A percentile compares a stretch with the other conserved stretches of the same genome.
Evolutionary conservation across 2,888 invertebrate species (phyloP).

Genomic region (Troilus luridus): DNA sequence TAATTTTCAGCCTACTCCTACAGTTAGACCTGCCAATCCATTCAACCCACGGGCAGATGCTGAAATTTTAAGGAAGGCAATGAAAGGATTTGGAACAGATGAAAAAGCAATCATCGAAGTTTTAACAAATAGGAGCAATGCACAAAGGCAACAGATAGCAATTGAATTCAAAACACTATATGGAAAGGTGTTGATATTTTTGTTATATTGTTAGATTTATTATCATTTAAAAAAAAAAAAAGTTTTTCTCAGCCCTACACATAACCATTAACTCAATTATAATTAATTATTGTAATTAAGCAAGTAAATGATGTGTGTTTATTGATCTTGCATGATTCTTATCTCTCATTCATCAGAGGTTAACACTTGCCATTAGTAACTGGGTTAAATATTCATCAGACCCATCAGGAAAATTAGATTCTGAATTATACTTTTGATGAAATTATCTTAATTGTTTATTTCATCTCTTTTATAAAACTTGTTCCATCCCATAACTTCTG

Average conservation of each 20-base stretch:
- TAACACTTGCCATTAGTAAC: neutral
- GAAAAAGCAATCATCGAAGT: constrained; percentile 91
- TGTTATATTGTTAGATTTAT: neutral
- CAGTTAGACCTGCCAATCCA: constrained; percentile 81
- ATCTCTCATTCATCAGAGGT: neutral
- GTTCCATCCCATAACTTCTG: neutral
- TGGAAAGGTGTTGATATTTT: constrained; percentile 78
- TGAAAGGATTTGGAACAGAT: constrained; percentile 94
- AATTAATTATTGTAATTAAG: neutral
- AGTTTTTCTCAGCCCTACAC: neutral
- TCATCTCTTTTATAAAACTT: neutral
- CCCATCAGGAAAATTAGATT: neutral
- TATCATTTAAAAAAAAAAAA: no score
- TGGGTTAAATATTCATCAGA: neutral
- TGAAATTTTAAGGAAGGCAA: constrained; percentile 85
- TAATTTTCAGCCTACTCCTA: constrained; percentile 77
- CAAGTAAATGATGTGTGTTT: neutral
- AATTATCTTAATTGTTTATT: neutral
- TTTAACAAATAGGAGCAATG: constrained; percentile 84
- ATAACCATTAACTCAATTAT: no score
- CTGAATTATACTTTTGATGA: neutral
- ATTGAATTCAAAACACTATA: constrained; percentile 87
- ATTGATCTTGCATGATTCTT: neutral
- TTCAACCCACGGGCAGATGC: constrained; percentile 88
- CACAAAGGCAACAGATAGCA: constrained; percentile 87